Evolutionary conservation across 1,140 invertebrate species (phyloP).

Genomic region (Atopsyche davidsoni): DNA sequence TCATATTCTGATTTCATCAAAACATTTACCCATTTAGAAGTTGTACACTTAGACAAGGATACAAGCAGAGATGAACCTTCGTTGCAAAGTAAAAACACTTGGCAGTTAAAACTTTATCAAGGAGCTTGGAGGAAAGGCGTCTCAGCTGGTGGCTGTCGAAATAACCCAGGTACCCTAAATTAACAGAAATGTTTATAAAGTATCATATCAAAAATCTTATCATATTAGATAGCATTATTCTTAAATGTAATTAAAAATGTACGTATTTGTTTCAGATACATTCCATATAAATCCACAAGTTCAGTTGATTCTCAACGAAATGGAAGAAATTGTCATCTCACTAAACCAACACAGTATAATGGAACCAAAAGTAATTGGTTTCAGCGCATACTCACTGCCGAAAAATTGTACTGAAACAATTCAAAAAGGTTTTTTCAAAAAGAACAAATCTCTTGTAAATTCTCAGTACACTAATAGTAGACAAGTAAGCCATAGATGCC

Average conservation of each 20-base stretch:
- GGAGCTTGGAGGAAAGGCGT: constrained; percentile 85
- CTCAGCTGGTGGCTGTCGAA: constrained; percentile 84
- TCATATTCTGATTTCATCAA: constrained; percentile 77
- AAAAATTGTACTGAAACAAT: constrained; percentile 47
- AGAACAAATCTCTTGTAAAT: constrained; percentile 81
- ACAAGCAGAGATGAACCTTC: constrained; percentile 79
- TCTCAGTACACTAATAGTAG: constrained; percentile 89
- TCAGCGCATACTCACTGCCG: constrained; percentile 73
- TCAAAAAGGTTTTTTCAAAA: constrained; percentile 80
- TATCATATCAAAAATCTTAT: not conserved
- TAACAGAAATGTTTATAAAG: not conserved
- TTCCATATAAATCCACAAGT: constrained; percentile 93
- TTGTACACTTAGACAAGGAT: constrained; percentile 82
- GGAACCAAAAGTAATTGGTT: constrained; percentile 91
- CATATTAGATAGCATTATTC: not conserved
- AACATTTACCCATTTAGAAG: constrained; percentile 77
- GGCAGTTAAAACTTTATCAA: constrained; percentile 81
- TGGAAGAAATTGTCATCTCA: constrained; percentile 80
- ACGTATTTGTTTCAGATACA: constrained; percentile 60
- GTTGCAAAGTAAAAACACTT: constrained; percentile 67
- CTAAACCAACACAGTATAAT: constrained; percentile 87
- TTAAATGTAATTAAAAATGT: constrained; percentile 1
- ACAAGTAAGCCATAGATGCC: constrained; percentile 75
- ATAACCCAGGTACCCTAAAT: constrained; percentile 66
- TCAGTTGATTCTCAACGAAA: constrained; percentile 71